These are phyloP conservation scores for Tichodroma muraria DNA, from an alignment of 2,113 vertebrate genomes.

Conservation along the genomic window DNA sequence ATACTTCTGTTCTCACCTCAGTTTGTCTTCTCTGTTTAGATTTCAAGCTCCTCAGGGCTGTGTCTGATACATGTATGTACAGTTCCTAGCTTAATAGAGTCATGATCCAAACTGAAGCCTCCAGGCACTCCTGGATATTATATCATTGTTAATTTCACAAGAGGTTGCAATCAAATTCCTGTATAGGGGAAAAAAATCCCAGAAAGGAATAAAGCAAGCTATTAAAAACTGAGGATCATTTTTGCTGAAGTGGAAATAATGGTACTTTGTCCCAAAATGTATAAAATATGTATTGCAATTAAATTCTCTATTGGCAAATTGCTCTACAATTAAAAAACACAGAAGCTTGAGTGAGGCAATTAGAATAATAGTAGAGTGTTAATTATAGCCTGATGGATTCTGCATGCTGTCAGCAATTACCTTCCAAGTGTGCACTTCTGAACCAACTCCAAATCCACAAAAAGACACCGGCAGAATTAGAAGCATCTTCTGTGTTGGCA, in stretches of 20 bases:
- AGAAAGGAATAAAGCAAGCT: constrained; percentile 40
- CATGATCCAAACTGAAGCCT: constrained; percentile 48
- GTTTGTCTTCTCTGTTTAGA: constrained; percentile 38
- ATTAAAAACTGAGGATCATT: constrained; percentile 10
- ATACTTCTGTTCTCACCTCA: constrained; percentile 35
- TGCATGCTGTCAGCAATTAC: constrained; percentile 72
- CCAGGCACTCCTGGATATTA: constrained; percentile 28
- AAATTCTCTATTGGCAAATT: constrained; percentile 75
- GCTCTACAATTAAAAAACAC: constrained; percentile 75
- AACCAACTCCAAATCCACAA: constrained; percentile 72
- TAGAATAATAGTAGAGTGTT: constrained; percentile 77
- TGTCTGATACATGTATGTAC: constrained; percentile 52
- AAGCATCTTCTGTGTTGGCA: constrained; percentile 61
- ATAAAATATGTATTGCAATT: constrained; percentile 74
- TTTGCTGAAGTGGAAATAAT: constrained; percentile 57
- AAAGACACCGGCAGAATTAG: constrained; percentile 66
- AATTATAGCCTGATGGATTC: constrained; percentile 76
- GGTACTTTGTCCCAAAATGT: constrained; percentile 62
- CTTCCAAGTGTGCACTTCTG: constrained; percentile 69
- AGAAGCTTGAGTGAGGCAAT: constrained; percentile 73
- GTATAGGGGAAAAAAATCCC: background rate
- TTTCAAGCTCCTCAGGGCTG: constrained; percentile 55
- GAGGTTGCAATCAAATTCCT: constrained; percentile 52
- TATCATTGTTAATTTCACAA: constrained; percentile 51
- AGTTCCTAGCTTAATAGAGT: constrained; percentile 48